A percentile compares a stretch with the other conserved stretches of the same genome.
Evolutionary conservation across 1,140 invertebrate species (phyloP).

Genomic region (Camponotus pennsylvanicus): DNA sequence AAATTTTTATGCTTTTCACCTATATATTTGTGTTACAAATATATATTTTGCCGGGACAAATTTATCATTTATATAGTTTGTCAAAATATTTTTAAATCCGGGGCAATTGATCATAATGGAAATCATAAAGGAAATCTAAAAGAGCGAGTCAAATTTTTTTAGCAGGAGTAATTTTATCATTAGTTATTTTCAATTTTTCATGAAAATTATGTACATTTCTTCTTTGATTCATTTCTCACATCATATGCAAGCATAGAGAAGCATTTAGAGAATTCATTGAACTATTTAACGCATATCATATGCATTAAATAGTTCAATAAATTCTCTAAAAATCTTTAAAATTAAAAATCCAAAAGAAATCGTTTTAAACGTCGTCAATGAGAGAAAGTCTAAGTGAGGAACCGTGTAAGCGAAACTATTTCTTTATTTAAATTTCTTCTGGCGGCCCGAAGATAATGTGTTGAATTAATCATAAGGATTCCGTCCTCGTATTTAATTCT

Average conservation of each 20-base stretch:
- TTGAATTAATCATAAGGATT: slow-evolving; percentile 76
- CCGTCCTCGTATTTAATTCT: slow-evolving; percentile 65
- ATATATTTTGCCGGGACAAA: neutral
- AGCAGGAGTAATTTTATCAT: neutral
- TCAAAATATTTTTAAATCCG: neutral
- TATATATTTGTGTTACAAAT: neutral
- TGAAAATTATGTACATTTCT: neutral
- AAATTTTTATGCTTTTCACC: neutral
- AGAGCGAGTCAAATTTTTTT: neutral
- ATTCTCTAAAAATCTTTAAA: slow-evolving; percentile 22
- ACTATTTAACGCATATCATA: no score
- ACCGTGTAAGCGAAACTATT: slow-evolving; percentile 74
- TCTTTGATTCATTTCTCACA: neutral
- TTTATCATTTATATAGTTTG: neutral
- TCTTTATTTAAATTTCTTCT: slow-evolving; percentile 77
- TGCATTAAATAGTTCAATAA: slow-evolving; percentile 27
- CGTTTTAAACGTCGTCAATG: slow-evolving; percentile 36
- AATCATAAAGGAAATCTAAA: neutral
- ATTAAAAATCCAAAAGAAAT: neutral
- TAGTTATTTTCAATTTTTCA: neutral
- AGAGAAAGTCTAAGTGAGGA: slow-evolving; percentile 61
- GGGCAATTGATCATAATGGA: neutral
- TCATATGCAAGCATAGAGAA: neutral
- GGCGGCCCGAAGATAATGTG: slow-evolving; percentile 71
- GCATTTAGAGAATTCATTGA: no score